These are phyloP conservation scores for Eutrigla gurnardus DNA, from an alignment of 2,797 vertebrate species.

Conservation along the genomic window DNA sequence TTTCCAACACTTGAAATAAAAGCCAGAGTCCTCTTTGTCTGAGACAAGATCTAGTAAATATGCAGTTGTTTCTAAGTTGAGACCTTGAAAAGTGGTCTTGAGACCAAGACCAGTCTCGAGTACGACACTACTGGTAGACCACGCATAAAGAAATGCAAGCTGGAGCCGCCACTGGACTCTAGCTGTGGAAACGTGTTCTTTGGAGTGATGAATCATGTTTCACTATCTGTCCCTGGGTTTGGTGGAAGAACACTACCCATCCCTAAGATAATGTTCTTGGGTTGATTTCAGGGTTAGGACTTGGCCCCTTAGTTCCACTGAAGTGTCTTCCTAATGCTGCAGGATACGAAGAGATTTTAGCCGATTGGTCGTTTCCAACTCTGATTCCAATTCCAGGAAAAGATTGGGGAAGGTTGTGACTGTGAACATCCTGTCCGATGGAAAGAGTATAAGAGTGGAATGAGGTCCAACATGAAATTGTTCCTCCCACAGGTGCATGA, in stretches of 20 bases:
- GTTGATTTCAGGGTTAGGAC: not conserved
- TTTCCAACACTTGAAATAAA: too few relatives aligned
- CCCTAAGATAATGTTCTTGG: not conserved
- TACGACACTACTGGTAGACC: too few relatives aligned
- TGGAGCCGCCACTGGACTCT: not conserved
- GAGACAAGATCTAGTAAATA: too few relatives aligned
- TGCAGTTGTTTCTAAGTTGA: too few relatives aligned
- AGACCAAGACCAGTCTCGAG: too few relatives aligned
- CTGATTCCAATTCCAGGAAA: not conserved
- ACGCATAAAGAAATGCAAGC: too few relatives aligned
- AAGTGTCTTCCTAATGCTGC: not conserved
- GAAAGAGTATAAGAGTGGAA: not conserved
- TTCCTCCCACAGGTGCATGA: slow-evolving; percentile 50
- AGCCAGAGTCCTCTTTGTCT: too few relatives aligned
- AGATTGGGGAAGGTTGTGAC: not conserved
- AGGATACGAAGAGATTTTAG: not conserved
- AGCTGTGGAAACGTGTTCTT: not conserved
- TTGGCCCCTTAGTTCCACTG: not conserved
- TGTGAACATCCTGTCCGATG: not conserved
- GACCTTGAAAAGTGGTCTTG: too few relatives aligned
- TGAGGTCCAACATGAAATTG: not conserved
- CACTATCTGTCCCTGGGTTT: not conserved
- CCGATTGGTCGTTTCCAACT: not conserved
- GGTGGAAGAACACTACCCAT: not conserved
- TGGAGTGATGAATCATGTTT: not conserved